A percentile compares a stretch with the other conserved stretches of the same genome.
These are phyloP conservation scores for Pegoplata infirma DNA, from an alignment of 2,888 invertebrate species.

Conservation along the genomic window DNA sequence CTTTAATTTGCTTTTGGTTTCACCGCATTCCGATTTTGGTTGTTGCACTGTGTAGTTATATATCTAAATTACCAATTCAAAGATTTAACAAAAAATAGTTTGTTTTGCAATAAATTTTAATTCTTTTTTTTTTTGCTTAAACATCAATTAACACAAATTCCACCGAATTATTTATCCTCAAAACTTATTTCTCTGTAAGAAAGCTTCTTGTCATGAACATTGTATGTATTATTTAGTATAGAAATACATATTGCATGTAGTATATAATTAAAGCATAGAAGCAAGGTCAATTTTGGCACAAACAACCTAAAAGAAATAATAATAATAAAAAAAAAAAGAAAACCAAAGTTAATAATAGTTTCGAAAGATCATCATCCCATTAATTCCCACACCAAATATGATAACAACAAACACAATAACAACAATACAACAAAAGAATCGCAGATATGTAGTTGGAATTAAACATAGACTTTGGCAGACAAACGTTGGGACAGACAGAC, in stretches of 20 bases:
- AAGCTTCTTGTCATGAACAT: slow-evolving; percentile 41
- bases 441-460: slow-evolving; percentile 8
- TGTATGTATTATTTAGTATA: not conserved
- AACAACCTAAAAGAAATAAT: no score
- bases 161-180: slow-evolving; percentile 36
- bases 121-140: not conserved
- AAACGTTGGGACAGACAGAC: not conserved
- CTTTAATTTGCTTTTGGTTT: no score
- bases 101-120: slow-evolving; percentile 1
- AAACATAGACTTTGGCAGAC: slow-evolving; percentile 22
- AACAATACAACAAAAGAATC: no score
- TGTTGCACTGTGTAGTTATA: no score
- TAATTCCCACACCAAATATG: slow-evolving; percentile 61
- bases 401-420: slow-evolving; percentile 23
- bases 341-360: slow-evolving; percentile 40
- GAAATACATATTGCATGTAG: slow-evolving; percentile 27
- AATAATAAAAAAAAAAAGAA: no score
- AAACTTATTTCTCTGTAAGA: slow-evolving; percentile 1
- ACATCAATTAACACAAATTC: slow-evolving; percentile 56
- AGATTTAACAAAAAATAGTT: not conserved
- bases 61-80: no score
- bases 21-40: no score
- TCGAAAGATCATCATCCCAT: slow-evolving; percentile 46
- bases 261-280: slow-evolving; percentile 46
- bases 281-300: slow-evolving; percentile 50